Base-by-base conservation (phyloP, 2,797 vertebrate genomes). In the Sebastes diaconus region DNA sequence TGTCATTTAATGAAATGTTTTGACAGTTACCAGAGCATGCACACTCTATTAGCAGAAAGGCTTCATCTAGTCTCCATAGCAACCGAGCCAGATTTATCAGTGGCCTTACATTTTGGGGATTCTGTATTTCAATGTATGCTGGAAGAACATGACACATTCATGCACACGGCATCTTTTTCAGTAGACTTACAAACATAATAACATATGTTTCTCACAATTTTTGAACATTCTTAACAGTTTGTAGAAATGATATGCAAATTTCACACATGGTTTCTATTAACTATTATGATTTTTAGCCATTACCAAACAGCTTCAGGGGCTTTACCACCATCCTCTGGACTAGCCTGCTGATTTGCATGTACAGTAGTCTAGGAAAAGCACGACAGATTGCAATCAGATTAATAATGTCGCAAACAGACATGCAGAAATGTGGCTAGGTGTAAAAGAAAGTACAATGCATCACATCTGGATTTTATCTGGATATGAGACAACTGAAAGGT, bases 11-110 rank as follows among this genome's bases (percentile, higher is more conserved):
- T 64, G 29, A 80, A 57, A 64, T 88, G 71, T 85, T 83, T 77
- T 74, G 70, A 75, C 67, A 75, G 46, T 59, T 52, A 46, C 70
- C 18, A 61, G 58, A 72, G 32, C 30, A 42, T 71, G 63, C 50
- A 69, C 50, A 64, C 34, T 78, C 27, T 60, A 29, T 71, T 68
- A 72, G 20, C 61, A 75, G 24, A 71, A 85, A 74, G 42, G 68
- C 65, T 81, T 83, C 18, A 75, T 65, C 32, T 18, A 36, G 60
- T 84, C 50, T 74, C 73, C 68, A 83, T 70, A 60, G 77, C 82
- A 88, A 80, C 87, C 25, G 32, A 75, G 34, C 4, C 55, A 70
- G 34, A 77, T 76, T 73, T 61, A 52, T 79, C 16, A 27, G 32
- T 59, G 24, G 42, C 20, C 58, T 77, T 57, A 72, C 25, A 66